Conservation (phyloP, 2,113 vertebrate species). For the Rynchops niger region DNA sequence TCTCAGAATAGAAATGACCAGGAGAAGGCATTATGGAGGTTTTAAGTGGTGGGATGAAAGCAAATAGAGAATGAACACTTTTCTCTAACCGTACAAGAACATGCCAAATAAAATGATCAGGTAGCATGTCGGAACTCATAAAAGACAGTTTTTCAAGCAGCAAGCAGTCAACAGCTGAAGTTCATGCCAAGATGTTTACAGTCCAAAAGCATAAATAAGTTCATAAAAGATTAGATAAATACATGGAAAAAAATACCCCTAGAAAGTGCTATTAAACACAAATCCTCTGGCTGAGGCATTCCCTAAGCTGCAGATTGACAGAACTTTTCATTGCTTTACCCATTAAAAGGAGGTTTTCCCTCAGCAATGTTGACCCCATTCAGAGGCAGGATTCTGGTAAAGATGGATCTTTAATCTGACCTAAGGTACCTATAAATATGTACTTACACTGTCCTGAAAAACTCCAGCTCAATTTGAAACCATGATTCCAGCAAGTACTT, state of each 20-base stretch:
- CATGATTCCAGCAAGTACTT: background rate
- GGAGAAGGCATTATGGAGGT: background rate
- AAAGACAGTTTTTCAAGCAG: background rate
- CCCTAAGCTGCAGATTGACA: background rate
- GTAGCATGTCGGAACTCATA: background rate
- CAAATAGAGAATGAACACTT: background rate
- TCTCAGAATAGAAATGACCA: background rate
- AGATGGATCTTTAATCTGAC: slow-evolving; percentile 28
- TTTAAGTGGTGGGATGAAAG: background rate
- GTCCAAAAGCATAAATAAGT: background rate
- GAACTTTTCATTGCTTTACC: background rate
- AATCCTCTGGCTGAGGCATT: background rate
- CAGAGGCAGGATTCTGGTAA: background rate
- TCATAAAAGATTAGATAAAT: background rate
- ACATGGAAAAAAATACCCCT: background rate
- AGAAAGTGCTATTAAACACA: background rate
- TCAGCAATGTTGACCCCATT: background rate
- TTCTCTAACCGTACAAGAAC: background rate
- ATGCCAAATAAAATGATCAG: background rate
- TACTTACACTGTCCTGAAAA: background rate
- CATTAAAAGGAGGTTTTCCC: background rate
- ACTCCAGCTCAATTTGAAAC: background rate
- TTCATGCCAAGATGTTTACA: background rate
- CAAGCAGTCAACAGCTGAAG: background rate
- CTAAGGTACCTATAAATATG: background rate